Evolutionary conservation across 2,888 invertebrate genomes (phyloP), one percentile per base, ranked within the genome.

Genomic region (Nipponacmea schrenckii): DNA sequence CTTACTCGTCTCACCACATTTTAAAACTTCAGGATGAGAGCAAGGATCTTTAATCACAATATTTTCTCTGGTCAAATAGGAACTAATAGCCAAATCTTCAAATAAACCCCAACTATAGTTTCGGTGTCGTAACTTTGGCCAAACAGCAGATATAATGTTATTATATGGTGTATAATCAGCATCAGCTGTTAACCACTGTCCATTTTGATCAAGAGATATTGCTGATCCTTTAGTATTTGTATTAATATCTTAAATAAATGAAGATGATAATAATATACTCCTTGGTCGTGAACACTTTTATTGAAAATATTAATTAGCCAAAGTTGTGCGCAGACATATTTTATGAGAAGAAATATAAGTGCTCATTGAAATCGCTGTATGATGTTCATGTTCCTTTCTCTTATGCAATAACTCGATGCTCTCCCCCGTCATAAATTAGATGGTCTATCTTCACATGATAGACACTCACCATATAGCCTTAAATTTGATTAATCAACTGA

Each of bases 111-210:
- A 76, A 10, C 65, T 76, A 66, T 72, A 72, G 64, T 70, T 62
- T 17, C 70, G 8, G 56, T 76, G 71, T n/a, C 74, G 63, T 46
- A 76, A 56, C 3, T 64, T 72, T 31, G 76, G 76, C 76, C 76
- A 76, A 45, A 74, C 76, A n/a, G 72, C 76, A 20, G 76, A 76
- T 24, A 76, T 64, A 46, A 76, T 62, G 67, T 76, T 74, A 15
- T 44, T 72, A 68, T 74, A 72, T 4, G 76, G 72, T 12, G 77
- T 77, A 68, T 79, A 79, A 67, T 76, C 76, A 3, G 14, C 67
- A 45, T 76, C 76, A 17, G 26, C 68, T 44, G 45, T n/a, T 0
- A 27, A 48, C 70, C 74, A 74, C 7, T 27, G 48, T 15, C 50
- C 73, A 63, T 76, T 76, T 24, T 67, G 62, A 15, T 71, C 68